phyloP scores from a whole-genome alignment of 2,797 vertebrate species.

The Enteromius afrohamiltoni region DNA sequence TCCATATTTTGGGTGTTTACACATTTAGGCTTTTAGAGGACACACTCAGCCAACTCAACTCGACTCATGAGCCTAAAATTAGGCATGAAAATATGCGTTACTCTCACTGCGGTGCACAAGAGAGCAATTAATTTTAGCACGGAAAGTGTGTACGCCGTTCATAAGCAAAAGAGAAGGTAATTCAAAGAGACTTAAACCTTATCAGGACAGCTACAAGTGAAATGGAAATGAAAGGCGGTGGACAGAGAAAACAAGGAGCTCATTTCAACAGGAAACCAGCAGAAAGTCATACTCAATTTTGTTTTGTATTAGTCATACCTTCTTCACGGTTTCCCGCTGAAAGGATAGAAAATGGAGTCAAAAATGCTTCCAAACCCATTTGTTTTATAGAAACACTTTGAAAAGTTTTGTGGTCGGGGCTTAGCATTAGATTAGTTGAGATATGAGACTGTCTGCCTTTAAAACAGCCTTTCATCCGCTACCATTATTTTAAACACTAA shows the following conservation, averaged over 20 bases:
- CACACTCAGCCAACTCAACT: conserved; percentile 35
- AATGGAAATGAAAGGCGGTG: conserved; percentile 51
- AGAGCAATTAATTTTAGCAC: conserved; percentile 42
- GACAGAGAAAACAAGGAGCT: conserved; percentile 49
- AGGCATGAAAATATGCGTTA: conserved; percentile 48
- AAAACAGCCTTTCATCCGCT: conserved; percentile 33
- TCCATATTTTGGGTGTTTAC: conserved; percentile 53
- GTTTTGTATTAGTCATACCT: conserved; percentile 59
- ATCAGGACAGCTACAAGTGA: conserved; percentile 45
- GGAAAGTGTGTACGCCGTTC: conserved; percentile 17
- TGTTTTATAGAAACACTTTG: conserved; percentile 50
- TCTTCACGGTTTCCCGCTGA: conserved; percentile 43
- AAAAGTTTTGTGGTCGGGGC: conserved; percentile 43
- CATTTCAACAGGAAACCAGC: conserved; percentile 57
- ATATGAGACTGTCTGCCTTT: conserved; percentile 28
- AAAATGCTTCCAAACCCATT: conserved; percentile 48
- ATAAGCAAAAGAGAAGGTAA: conserved; percentile 37
- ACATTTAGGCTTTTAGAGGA: conserved; percentile 49
- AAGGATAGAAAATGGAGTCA: conserved; percentile 43
- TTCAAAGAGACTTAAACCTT: conserved; percentile 53
- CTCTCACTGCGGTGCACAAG: conserved; percentile 24
- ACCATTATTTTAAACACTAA: conserved; percentile 35
- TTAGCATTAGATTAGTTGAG: conserved; percentile 37
- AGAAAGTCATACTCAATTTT: conserved; percentile 58
- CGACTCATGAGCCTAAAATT: conserved; percentile 40